phyloP scores from a whole-genome alignment of 2,888 invertebrate genomes.

The Phragmatobia fuliginosa region DNA sequence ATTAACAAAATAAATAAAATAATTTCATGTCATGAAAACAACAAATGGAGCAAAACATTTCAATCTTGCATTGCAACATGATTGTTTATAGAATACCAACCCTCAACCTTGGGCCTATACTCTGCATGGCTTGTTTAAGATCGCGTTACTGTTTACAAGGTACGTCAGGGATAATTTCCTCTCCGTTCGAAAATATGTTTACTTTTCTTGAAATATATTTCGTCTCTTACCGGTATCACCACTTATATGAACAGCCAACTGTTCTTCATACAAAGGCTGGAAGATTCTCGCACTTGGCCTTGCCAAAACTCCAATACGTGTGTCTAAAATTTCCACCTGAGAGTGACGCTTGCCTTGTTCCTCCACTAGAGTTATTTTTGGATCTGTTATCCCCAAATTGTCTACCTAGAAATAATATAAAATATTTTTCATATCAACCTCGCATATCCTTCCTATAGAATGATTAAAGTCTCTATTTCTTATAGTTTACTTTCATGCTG shows the following conservation, averaged over 20 bases:
- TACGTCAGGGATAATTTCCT: neutral
- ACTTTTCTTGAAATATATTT: neutral
- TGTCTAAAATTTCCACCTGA: slow-evolving; percentile 91
- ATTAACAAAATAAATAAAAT: too few relatives aligned
- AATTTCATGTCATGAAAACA: neutral
- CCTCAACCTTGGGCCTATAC: neutral
- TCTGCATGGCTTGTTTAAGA: neutral
- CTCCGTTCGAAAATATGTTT: neutral
- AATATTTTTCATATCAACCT: neutral
- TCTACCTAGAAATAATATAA: slow-evolving; percentile 81
- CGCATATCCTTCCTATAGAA: neutral
- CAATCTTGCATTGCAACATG: neutral
- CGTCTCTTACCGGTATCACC: slow-evolving; percentile 71
- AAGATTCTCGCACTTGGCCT: slow-evolving; percentile 93
- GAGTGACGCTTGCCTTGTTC: slow-evolving; percentile 90
- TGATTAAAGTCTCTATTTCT: neutral
- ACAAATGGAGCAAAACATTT: neutral
- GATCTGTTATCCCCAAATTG: slow-evolving; percentile 87
- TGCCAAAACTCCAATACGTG: slow-evolving; percentile 91
- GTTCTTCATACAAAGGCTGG: slow-evolving; percentile 93
- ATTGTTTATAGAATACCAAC: neutral
- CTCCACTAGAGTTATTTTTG: slow-evolving; percentile 90
- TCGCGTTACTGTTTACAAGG: neutral
- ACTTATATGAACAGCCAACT: slow-evolving; percentile 91
- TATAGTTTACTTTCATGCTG: neutral